These are phyloP conservation scores for Drosophila colorata DNA, from an alignment of 2,888 invertebrate genomes.

Conservation along the genomic window DNA sequence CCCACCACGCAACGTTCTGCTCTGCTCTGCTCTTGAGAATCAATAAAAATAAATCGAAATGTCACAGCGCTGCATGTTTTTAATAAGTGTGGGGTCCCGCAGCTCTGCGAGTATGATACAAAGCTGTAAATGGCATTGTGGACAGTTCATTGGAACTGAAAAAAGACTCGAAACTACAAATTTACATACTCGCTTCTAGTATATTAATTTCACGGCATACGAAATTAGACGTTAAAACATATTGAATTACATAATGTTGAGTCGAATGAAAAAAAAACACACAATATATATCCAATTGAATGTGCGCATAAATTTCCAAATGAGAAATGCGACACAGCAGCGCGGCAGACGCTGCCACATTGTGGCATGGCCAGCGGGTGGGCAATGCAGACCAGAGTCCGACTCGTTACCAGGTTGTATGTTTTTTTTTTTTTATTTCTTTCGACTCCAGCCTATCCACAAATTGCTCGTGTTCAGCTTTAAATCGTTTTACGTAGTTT, in stretches of 20 bases:
- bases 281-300: conserved; percentile 50
- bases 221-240: conserved; percentile 59
- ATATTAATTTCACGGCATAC: conserved; percentile 59
- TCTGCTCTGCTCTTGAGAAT: conserved; percentile 51
- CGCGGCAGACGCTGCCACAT: conserved; percentile 20
- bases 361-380: conserved; percentile 55
- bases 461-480: conserved; percentile 78
- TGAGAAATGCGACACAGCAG: conserved; percentile 66
- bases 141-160: conserved; percentile 66
- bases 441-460: conserved; percentile 58
- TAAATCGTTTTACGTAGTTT: conserved; percentile 79
- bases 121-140: conserved; percentile 73
- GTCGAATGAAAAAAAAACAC: conserved; percentile 16
- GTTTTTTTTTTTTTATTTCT: not conserved
- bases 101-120: conserved; percentile 39
- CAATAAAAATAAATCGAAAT: conserved; percentile 82
- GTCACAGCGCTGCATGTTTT: conserved; percentile 74
- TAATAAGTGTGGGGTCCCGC: conserved; percentile 78
- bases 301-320: conserved; percentile 71
- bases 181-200: conserved; percentile 42
- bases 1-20: conserved; percentile 1
- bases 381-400: conserved; percentile 25
- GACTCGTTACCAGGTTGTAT: conserved; percentile 20
- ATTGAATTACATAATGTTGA: conserved; percentile 61
- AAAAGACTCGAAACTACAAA: conserved; percentile 12